Evolutionary conservation across 1,140 invertebrate species (phyloP), one percentile per base, ranked within the genome.

Genomic region (Lerema accius): DNA sequence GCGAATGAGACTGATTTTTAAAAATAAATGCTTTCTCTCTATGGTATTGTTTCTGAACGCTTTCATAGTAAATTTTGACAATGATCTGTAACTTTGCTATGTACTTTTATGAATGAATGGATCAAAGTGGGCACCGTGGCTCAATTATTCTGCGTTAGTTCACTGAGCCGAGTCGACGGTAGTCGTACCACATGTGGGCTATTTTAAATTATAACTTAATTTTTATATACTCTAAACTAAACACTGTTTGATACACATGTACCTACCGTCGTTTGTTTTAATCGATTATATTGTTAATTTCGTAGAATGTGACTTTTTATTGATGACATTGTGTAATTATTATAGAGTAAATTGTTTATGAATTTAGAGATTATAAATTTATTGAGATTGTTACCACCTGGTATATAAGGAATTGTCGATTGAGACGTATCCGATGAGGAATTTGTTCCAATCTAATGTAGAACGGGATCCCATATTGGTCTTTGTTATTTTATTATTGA

Each of bases 1-100:
- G 88, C 86, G 86, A 90, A 89, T 89, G 88, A 90, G 88, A 90
- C 88, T 90, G 88, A 90, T 89, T 90, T 71, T 90, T 86, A 82
- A 82, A 84, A 82, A 70, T 79, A 83, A 81, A 80, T 76, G 81
- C 78, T 87, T 83, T 78, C 64, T 69, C 72, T 86, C 82, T 80
- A 80, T 86, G 81, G 68, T 70, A 80, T 82, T 80, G 74, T 81
- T 85, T 85, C 67, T 64, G 63, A 71, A 77, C 69, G 76, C 74
- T 76, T 76, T 71, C 69, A 53, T 67, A 66, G 62, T 64, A 62
- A 49, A 40, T 67, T 67, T 67, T 62, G 51, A 62, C 45, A 42
- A 58, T 46, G 43, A 59, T 48, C 55, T 59, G 55, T 59, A 59
- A 59, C 55, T 59, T 59, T 59, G 55, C 55, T 59, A 59, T 28